These are phyloP conservation scores for Podabrus alpinus DNA, from an alignment of 2,888 invertebrate genomes.

Conservation along the genomic window DNA sequence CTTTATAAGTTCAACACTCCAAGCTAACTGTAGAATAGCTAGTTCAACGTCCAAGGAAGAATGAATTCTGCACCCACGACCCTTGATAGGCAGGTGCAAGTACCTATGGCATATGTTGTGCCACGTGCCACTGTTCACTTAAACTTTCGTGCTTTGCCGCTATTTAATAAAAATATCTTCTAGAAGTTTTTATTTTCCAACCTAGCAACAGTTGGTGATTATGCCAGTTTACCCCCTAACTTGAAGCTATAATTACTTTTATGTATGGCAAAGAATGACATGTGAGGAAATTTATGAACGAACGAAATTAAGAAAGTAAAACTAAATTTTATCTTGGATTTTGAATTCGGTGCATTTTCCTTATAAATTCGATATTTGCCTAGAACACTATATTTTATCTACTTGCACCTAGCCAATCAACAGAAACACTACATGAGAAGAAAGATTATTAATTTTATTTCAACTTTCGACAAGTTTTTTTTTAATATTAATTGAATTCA, in stretches of 20 bases:
- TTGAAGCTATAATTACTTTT: not conserved
- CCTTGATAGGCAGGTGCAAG: slow-evolving; percentile 27
- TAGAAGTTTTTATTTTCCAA: slow-evolving; percentile 9
- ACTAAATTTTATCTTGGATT: not conserved
- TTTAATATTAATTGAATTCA: not conserved
- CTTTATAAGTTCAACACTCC: slow-evolving; percentile 10
- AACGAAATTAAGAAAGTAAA: not conserved
- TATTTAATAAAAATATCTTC: slow-evolving; percentile 13
- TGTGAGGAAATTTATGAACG: not conserved
- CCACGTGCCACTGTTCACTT: slow-evolving; percentile 24
- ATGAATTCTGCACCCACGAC: slow-evolving; percentile 26
- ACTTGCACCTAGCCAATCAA: too few species aligned
- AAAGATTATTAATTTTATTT: not conserved
- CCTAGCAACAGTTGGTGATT: slow-evolving; percentile 15
- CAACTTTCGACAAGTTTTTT: not conserved
- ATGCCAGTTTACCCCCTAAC: not conserved
- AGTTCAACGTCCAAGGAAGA: slow-evolving; percentile 27
- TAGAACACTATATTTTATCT: not conserved
- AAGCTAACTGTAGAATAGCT: slow-evolving; percentile 17
- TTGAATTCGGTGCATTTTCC: not conserved
- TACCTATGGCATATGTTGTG: slow-evolving; percentile 25
- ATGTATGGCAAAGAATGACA: not conserved
- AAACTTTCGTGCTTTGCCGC: slow-evolving; percentile 17
- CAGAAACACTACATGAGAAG: not conserved
- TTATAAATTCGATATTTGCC: not conserved